Evolutionary conservation across 2,113 vertebrate species (phyloP).

Genomic region (Pedionomus torquatus): DNA sequence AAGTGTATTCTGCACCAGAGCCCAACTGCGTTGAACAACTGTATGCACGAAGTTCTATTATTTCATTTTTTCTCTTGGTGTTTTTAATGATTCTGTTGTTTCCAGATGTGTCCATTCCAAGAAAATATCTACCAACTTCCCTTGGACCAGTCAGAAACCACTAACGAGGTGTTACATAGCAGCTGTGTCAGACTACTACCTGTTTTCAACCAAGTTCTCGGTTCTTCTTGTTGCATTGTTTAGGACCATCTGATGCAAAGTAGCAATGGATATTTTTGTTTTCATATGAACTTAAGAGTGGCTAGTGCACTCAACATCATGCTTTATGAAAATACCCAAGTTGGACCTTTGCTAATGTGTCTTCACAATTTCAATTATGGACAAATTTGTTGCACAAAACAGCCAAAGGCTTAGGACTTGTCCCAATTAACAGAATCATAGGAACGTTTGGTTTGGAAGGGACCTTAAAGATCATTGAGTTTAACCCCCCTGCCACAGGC

Average conservation of each 20-base stretch:
- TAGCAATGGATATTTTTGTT: not conserved
- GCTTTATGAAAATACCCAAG: not conserved
- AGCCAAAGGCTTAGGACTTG: not conserved
- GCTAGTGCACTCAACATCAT: not conserved
- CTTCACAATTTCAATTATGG: not conserved
- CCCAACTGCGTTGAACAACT: not conserved
- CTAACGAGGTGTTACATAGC: not conserved
- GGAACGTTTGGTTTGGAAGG: not conserved
- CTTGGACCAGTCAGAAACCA: not conserved
- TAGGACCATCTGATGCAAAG: not conserved
- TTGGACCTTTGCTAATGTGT: not conserved
- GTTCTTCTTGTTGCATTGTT: not conserved
- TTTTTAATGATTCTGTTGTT: not conserved
- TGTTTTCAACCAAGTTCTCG: not conserved
- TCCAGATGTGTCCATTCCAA: not conserved
- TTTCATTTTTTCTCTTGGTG: not conserved
- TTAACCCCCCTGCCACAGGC: not conserved
- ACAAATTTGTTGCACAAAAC: not conserved
- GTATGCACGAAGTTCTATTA: not conserved
- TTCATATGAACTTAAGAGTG: not conserved
- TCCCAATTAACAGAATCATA: not conserved
- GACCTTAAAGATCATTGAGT: not conserved
- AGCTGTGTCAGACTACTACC: constrained; percentile 3
- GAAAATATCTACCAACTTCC: not conserved
- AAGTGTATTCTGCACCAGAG: not conserved